Percentiles rank a stretch among this genome's conserved stretches.
Conservation (phyloP, 2,888 invertebrate species). For the Itoplectis maculator region DNA sequence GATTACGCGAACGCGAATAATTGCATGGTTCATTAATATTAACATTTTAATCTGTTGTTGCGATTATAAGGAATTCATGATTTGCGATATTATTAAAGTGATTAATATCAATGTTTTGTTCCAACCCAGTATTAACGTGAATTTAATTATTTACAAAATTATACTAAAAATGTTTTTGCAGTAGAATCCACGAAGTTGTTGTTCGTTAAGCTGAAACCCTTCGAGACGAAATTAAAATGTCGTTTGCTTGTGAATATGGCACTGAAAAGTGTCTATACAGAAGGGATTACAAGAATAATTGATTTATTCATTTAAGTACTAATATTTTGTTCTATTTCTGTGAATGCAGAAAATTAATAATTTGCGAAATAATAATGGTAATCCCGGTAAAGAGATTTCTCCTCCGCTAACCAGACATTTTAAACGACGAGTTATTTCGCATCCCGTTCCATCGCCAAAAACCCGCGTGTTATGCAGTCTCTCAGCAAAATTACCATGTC, state of each 20-base stretch:
- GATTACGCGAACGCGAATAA: too few species aligned
- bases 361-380: background rate
- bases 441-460: background rate
- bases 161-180: too few species aligned
- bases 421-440: slow-evolving; percentile 6
- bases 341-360: background rate
- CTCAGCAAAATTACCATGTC: slow-evolving; percentile 27
- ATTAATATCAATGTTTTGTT: too few species aligned
- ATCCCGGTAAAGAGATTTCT: background rate
- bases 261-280: background rate
- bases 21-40: too few species aligned
- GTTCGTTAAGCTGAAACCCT: too few species aligned
- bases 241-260: background rate
- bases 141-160: too few species aligned
- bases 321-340: background rate
- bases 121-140: too few species aligned
- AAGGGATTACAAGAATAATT: background rate
- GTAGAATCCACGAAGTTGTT: too few species aligned
- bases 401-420: background rate
- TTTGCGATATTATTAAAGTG: too few species aligned
- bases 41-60: too few species aligned
- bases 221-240: background rate
- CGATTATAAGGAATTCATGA: too few species aligned
- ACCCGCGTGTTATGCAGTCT: background rate
- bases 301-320: background rate